These are phyloP conservation scores for Epinotia bilunana DNA, from an alignment of 2,888 invertebrate species.

Conservation along the genomic window DNA sequence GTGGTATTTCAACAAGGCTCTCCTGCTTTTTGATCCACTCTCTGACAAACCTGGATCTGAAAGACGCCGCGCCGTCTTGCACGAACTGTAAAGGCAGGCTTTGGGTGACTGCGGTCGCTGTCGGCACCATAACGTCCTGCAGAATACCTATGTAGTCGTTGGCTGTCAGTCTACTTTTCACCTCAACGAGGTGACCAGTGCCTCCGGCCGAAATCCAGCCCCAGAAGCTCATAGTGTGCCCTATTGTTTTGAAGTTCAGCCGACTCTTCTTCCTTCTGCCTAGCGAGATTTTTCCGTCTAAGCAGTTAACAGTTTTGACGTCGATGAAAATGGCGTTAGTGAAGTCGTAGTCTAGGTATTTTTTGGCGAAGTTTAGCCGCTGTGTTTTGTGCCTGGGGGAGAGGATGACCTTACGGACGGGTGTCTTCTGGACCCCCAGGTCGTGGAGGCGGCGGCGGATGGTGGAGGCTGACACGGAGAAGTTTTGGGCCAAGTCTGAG, in stretches of 20 bases:
- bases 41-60: constrained; percentile 19
- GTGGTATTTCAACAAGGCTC: constrained; percentile 4
- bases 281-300: constrained; percentile 14
- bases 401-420: constrained; percentile 18
- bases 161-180: constrained; percentile 14
- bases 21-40: constrained; percentile 31
- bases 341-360: constrained; percentile 22
- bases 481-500: constrained; percentile 28
- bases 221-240: constrained; percentile 22
- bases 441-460: constrained; percentile 30
- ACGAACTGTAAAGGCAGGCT: constrained; percentile 3
- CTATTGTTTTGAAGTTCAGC: constrained; percentile 5
- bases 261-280: constrained; percentile 14
- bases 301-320: not conserved
- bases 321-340: constrained; percentile 17
- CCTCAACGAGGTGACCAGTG: constrained; percentile 6
- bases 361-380: constrained; percentile 26
- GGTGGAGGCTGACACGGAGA: constrained; percentile 25
- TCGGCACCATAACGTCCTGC: constrained; percentile 20
- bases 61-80: constrained; percentile 16
- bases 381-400: constrained; percentile 28
- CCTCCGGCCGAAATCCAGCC: constrained; percentile 5
- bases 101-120: not conserved
- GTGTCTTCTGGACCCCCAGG: constrained; percentile 24
- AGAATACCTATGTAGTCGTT: constrained; percentile 25